phyloP scores from a whole-genome alignment of 2,113 vertebrate genomes.

The Chionomys nivalis region DNA sequence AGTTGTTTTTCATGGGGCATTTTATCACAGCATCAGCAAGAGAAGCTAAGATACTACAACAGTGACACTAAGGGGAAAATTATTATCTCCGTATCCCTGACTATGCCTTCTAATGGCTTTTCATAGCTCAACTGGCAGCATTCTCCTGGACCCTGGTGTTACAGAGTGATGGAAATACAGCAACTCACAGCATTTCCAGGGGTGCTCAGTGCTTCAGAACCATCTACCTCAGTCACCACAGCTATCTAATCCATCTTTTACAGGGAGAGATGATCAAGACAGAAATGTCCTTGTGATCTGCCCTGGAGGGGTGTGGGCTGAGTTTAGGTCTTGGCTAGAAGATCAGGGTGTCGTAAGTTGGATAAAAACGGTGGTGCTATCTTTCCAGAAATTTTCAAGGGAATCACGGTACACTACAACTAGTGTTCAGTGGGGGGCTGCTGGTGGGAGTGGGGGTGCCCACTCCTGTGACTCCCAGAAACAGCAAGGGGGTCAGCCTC shows the following conservation, averaged over 20 bases:
- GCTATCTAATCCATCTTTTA: background rate
- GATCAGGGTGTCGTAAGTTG: accelerated
- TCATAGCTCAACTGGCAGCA: background rate
- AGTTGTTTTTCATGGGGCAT: background rate
- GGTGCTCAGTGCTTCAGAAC: accelerated
- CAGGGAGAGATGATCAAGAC: background rate
- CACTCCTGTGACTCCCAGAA: background rate
- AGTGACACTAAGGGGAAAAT: background rate
- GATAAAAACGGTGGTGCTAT: too few species aligned
- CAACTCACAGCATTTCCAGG: accelerated
- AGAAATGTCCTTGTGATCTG: background rate
- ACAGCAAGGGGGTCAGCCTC: background rate
- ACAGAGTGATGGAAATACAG: accelerated
- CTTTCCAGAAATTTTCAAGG: background rate
- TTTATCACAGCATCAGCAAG: background rate
- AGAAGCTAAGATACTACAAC: accelerated
- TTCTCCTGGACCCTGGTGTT: background rate
- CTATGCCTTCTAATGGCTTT: background rate
- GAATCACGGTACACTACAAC: accelerated
- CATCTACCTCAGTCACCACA: too few species aligned
- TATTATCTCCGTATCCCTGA: background rate
- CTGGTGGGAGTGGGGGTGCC: background rate
- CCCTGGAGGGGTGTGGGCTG: background rate
- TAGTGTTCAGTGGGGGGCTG: accelerated
- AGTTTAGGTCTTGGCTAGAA: background rate